Conservation (phyloP, 2,797 vertebrate genomes). For the Scolopax bukidnonensis region DNA sequence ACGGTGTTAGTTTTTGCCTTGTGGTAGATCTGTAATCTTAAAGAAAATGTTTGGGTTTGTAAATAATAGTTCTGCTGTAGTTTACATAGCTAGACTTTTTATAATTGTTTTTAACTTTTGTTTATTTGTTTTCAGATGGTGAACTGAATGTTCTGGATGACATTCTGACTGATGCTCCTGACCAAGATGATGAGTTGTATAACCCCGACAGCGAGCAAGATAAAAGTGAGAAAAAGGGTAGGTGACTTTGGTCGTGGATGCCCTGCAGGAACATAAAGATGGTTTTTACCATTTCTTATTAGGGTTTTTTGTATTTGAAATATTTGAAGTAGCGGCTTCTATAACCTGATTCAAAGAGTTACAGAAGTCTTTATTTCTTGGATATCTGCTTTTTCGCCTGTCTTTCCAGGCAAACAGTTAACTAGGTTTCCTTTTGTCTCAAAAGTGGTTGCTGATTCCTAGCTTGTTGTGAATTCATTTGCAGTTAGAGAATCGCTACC, state of each 20-base stretch:
- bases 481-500: not conserved
- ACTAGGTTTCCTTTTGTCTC: not conserved
- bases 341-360: not conserved
- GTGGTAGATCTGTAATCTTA: not conserved
- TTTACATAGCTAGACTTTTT: not conserved
- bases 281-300: not conserved
- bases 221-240: conserved; percentile 94
- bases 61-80: not conserved
- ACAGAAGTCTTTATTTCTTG: not conserved
- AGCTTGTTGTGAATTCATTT: not conserved
- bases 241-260: not conserved
- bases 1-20: not conserved
- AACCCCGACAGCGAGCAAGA: conserved; percentile 94
- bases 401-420: not conserved
- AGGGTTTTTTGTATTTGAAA: not conserved
- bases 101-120: not conserved
- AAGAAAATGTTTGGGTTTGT: not conserved
- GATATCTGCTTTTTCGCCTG: not conserved
- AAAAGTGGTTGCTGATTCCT: not conserved
- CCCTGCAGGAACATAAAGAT: not conserved
- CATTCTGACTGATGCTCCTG: conserved; percentile 96
- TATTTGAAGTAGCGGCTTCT: not conserved
- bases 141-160: conserved; percentile 97
- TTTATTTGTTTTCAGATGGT: conserved; percentile 82
- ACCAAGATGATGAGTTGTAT: conserved; percentile 97